A percentile compares a stretch with the other conserved stretches of the same genome.
phyloP scores from a whole-genome alignment of 2,888 invertebrate species.

The Torymus auratus region DNA sequence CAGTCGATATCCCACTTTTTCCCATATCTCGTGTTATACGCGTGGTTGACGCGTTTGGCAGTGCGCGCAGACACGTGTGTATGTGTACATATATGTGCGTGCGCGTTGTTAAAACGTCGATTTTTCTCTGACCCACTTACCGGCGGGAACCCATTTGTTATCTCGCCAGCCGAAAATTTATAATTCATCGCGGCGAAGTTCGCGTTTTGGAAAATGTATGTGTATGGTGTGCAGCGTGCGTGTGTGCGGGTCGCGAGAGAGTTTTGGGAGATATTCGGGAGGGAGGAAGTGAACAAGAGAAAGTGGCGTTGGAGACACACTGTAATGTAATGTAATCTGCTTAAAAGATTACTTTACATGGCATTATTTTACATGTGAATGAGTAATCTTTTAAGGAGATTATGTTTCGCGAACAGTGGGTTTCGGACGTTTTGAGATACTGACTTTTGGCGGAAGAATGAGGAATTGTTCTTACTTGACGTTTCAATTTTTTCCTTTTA shows the following conservation, averaged over 20 bases:
- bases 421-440: not conserved
- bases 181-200: slow-evolving; percentile 50
- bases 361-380: not conserved
- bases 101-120: slow-evolving; percentile 46
- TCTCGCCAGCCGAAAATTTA: slow-evolving; percentile 44
- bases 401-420: not conserved
- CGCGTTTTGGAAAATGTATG: slow-evolving; percentile 25
- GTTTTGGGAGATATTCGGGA: no score
- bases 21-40: no score
- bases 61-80: slow-evolving; percentile 12
- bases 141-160: slow-evolving; percentile 43
- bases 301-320: not conserved
- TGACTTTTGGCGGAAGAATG: no score
- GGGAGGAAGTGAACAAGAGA: not conserved
- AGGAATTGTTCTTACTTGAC: no score
- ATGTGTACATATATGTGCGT: no score
- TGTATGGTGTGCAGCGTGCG: no score
- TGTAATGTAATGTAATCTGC: not conserved
- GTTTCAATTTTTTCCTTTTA: no score
- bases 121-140: slow-evolving; percentile 57
- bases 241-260: no score
- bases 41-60: slow-evolving; percentile 40
- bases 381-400: slow-evolving; percentile 13
- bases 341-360: not conserved
- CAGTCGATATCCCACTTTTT: no score